Evolutionary conservation across 2,113 vertebrate genomes (phyloP), one percentile per base, ranked within the genome.

Genomic region (Python bivittatus): DNA sequence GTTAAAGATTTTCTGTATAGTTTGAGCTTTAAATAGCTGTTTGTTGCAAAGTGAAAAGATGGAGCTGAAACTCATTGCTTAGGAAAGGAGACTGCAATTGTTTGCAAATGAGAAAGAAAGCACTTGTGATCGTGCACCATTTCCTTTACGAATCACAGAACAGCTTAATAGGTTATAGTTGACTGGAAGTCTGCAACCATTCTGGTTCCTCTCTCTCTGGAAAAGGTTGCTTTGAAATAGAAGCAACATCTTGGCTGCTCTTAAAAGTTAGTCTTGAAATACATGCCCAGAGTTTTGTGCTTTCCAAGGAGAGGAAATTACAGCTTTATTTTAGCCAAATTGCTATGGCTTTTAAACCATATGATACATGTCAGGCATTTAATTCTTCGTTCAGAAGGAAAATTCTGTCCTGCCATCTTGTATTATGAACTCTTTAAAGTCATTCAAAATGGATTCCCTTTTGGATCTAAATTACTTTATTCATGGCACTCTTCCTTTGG

Each of bases 181-280:
- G 1, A 91, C 90, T 91, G 17, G 25, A 42, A 68, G 13, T 0
- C 60, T 90, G 23, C 27, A 12, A 2, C 79, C 91, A 91, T 95
- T 92, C 53, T 72, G 27, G 1, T 83, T 94, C 68, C 64, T 3
- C 17, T 92, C 27, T 0, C 13, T 61, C 93, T 92, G 68, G 25
- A 86, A 95, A 64, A 87, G 2, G 13, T 84, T 61, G 25, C 25
- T 91, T 92, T 89, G 89, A 93, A 96, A 85, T 3, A 91, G 61
- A 95, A 92, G 25, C 13, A n/a, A 91, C 90, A 25, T 1, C 52
- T 33, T 93, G 22, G 79, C 3, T 56, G 0, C 2, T 25, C 20
- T 83, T 60, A 29, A 22, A 83, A 91, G 38, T 89, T 11, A 9
- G 44, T 33, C 17, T 83, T 87, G 52, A 79, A 90, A 79, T 84